A percentile compares a stretch with the other conserved stretches of the same genome.
Conservation (phyloP, 1,140 invertebrate species). For the Drosophila teissieri region DNA sequence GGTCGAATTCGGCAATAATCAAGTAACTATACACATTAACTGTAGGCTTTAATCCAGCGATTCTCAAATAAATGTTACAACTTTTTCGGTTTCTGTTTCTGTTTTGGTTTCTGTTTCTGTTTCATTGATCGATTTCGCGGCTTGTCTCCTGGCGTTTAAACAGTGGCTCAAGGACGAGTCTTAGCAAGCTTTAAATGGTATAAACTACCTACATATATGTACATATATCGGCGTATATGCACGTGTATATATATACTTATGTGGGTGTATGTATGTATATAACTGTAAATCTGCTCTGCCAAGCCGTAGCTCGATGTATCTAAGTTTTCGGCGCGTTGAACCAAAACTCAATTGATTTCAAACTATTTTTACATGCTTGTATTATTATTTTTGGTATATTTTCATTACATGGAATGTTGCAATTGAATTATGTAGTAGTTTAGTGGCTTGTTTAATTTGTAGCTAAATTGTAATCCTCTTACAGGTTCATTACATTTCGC, state of each 20-base stretch:
- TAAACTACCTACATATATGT: conserved; percentile 48
- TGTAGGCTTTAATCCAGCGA: conserved; percentile 45
- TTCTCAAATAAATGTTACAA: conserved; percentile 63
- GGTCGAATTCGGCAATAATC: conserved; percentile 37
- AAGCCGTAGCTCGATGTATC: conserved; percentile 39
- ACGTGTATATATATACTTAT: conserved; percentile 42
- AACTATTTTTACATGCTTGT: conserved; percentile 43
- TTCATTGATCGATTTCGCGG: conserved; percentile 26
- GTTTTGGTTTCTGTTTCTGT: conserved; percentile 7
- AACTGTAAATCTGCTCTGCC: conserved; percentile 55
- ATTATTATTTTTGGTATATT: conserved; percentile 38
- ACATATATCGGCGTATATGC: conserved; percentile 43
- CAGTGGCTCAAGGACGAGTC: conserved; percentile 53
- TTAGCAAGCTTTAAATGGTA: conserved; percentile 48
- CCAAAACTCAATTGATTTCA: conserved; percentile 60
- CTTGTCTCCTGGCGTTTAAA: conserved; percentile 23
- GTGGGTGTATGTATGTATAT: conserved; percentile 35
- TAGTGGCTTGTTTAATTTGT: conserved; percentile 56
- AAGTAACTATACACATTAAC: conserved; percentile 51
- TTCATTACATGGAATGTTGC: conserved; percentile 25
- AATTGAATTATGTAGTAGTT: conserved; percentile 42
- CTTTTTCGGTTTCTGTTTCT: conserved; percentile 9
- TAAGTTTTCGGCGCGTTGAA: conserved; percentile 49
- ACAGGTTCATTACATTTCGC: conserved; percentile 26
- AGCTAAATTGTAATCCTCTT: conserved; percentile 47